phyloP scores from a whole-genome alignment of 2,888 invertebrate genomes.

The Tholera decimalis region DNA sequence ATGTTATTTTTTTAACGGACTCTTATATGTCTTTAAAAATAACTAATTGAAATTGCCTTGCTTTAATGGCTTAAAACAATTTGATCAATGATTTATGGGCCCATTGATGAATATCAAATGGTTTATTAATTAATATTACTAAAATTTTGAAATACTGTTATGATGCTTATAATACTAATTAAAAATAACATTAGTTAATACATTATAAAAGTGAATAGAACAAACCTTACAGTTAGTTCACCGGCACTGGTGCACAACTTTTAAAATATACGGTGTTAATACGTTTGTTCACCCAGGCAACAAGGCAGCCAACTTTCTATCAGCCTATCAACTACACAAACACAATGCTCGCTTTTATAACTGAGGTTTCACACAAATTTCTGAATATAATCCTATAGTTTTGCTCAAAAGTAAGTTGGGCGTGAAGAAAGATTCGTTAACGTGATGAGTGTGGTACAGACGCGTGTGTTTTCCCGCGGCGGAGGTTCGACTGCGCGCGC shows the following conservation, averaged over 20 bases:
- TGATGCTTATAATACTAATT: background rate
- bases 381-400: conserved; percentile 65
- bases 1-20: background rate
- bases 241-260: conserved; percentile 73
- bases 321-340: conserved; percentile 72
- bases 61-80: background rate
- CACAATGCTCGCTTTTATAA: conserved; percentile 70
- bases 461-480: conserved; percentile 80
- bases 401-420: conserved; percentile 63
- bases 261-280: conserved; percentile 70
- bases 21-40: background rate
- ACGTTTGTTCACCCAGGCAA: conserved; percentile 74
- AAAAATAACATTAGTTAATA: conserved; percentile 11
- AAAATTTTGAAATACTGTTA: conserved; percentile 4
- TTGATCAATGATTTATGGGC: background rate
- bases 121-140: background rate
- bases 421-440: conserved; percentile 47
- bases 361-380: conserved; percentile 69
- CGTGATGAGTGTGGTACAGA: conserved; percentile 52
- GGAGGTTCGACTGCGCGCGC: conserved; percentile 80
- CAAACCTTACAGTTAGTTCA: conserved; percentile 85
- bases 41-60: background rate
- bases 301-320: conserved; percentile 77
- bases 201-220: conserved; percentile 53
- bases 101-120: conserved; percentile 9